Base-by-base conservation (phyloP, 1,140 invertebrate species). In the Leptinotarsa texana region DNA sequence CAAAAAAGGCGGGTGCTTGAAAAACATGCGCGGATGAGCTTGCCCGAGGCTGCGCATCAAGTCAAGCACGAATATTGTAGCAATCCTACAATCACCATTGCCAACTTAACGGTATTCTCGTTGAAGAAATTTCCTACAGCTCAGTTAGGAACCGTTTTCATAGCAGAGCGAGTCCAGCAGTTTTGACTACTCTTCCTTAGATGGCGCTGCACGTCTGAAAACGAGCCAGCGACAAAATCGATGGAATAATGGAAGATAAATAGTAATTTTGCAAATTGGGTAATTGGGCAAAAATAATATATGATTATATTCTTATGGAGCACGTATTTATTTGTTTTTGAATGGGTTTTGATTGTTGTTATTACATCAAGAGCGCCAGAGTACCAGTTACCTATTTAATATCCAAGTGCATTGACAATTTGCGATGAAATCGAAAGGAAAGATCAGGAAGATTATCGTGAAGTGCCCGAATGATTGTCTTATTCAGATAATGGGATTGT, bases 201-300 rank as follows among this genome's bases (percentile, higher is more conserved):
- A 65, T 73, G 71, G 18, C 61, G 61, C 61, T 4, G 11, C 4
- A 4, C 13, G 62, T 73, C 68, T 42, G 42, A 65, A 27, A 57
- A 57, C 17, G 15, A n/a, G 4, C n/a, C n/a, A 15, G 51, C 51
- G 17, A 57, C 51, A 57, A 33, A 62, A 65, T 65, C 63, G 63
- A 65, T 65, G 63, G 13, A 65, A 65, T 65, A 65, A 65, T 65
- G 63, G 63, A 65, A 65, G 63, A 65, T 65, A 65, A 65, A 65
- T 65, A 65, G 63, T 65, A 65, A 65, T 65, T 65, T 65, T 33
- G 63, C 63, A 65, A 70, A 70, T 70, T 42, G 51, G 51, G 69
- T 70, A 70, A 70, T 51, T 70, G 69, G 49, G 21, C 51, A 70
- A 70, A 69, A 22, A 69, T 69, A 69, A 47, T 69, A 69, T 69